Conservation (phyloP, 2,113 vertebrate species). For the Muntiacus muntjak region DNA sequence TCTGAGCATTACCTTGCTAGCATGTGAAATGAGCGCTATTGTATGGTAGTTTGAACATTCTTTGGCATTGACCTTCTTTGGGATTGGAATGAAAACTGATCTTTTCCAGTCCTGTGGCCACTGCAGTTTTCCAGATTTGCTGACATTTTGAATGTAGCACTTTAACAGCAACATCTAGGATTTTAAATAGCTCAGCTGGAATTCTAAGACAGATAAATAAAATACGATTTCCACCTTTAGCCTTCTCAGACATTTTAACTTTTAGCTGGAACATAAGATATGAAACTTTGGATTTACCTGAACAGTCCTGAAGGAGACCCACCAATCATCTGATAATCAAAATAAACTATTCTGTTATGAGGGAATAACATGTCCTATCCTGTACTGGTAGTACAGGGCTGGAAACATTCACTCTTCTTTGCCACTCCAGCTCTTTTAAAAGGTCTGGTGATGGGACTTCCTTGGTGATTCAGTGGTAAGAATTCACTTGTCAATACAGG, state of each 20-base stretch:
- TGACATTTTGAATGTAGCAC: background rate
- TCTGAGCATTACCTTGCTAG: background rate
- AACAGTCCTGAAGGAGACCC: background rate
- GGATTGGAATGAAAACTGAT: background rate
- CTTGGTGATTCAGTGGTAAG: background rate
- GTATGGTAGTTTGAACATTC: background rate
- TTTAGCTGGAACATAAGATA: background rate
- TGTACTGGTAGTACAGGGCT: background rate
- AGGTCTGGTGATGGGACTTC: background rate
- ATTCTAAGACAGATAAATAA: background rate
- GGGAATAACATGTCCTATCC: background rate
- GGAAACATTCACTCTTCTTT: background rate
- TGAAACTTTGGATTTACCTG: background rate
- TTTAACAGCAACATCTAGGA: background rate
- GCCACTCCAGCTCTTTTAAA: background rate
- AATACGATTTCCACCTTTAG: constrained; percentile 3
- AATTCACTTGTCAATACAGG: background rate
- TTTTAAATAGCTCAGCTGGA: background rate
- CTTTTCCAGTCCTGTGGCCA: background rate
- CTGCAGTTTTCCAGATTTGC: background rate
- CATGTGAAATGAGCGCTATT: background rate
- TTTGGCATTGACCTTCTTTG: background rate
- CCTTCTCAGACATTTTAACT: background rate
- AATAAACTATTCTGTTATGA: background rate
- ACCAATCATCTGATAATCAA: background rate